Percentiles rank a stretch among this genome's conserved stretches.
Conservation (phyloP, 92 coral and sea anemone species). For the Parazoanthus darwini region DNA sequence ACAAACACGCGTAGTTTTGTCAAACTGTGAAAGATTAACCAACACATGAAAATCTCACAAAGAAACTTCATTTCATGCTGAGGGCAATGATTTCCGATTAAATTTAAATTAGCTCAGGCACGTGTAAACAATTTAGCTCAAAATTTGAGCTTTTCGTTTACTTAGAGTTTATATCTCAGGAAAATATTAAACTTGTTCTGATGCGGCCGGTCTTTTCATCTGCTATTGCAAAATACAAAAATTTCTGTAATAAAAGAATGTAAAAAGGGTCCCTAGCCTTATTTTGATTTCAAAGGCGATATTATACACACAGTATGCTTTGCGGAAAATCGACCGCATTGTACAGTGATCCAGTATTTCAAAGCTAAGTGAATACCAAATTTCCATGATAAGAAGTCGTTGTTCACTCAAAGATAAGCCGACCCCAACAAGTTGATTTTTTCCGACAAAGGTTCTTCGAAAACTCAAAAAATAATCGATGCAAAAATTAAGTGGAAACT, state of each 20-base stretch:
- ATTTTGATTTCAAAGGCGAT: background rate
- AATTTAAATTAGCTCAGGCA: slow-evolving; percentile 18
- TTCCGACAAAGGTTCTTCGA: background rate
- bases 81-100: slow-evolving; percentile 31
- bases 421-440: background rate
- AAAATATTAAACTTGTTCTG: background rate
- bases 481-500: background rate
- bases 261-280: background rate
- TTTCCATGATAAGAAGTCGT: background rate
- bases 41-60: slow-evolving; percentile 6
- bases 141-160: slow-evolving; percentile 16
- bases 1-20: slow-evolving; percentile 1
- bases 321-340: slow-evolving; percentile 6
- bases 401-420: background rate
- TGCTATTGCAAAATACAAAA: background rate
- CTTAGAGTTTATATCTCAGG: background rate
- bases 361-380: background rate
- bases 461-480: background rate
- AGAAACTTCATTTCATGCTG: slow-evolving; percentile 40
- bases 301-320: slow-evolving; percentile 10
- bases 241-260: background rate
- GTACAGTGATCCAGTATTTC: background rate
- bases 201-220: background rate
- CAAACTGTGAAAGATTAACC: slow-evolving; percentile 35
- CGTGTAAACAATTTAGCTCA: slow-evolving; percentile 25